Base-by-base conservation (phyloP, 2,113 vertebrate genomes). In the Platanista minor region DNA sequence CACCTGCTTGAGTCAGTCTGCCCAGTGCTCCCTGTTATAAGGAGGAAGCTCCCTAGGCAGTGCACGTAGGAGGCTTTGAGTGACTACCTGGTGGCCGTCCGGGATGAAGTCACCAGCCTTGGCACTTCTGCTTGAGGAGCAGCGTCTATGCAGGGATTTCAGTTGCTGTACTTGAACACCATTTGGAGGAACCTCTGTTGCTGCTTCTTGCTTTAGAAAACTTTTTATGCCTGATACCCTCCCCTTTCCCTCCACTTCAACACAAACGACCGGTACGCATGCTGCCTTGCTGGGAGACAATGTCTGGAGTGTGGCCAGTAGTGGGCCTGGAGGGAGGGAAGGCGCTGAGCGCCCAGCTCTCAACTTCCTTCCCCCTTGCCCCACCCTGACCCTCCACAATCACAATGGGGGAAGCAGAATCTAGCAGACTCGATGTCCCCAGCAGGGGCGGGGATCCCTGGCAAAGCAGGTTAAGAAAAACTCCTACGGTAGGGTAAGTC, bases 291-390 rank as follows among this genome's bases (percentile, higher is more conserved):
- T 71, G 36, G 59, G 87, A 97, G 59, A 97, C 97, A 98, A 97
- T 98, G 95, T 77, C 93, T 97, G 97, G 97, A 96, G 31, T 13
- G n/a, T 15, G 90, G 96, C 98, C 98, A 98, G 90, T 2, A 27
- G 75, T 36, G 29, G 46, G 39, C 27, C 87, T 96, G 54, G 93
- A 93, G 86, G 89, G 74, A 57, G 77, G 64, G 87, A 74, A 83
- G 93, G 96, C 69, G 3, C 87, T 69, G 39, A 90, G 54, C 96
- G 90, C 97, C 96, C 96, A 90, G 0, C 43, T 95, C 89, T 66
- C 81, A 33, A 41, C 85, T 98, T 98, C 97, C 97, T 98, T 98
- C 96, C 96, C 80, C 7, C 1, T 0, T 11, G 67, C 71, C 64
- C 89, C 84, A 49, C 97, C 96, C 94, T 43, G 74, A 54, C 95